Base-by-base conservation (phyloP, 2,113 vertebrate genomes). In the Aegotheles bennettii region DNA sequence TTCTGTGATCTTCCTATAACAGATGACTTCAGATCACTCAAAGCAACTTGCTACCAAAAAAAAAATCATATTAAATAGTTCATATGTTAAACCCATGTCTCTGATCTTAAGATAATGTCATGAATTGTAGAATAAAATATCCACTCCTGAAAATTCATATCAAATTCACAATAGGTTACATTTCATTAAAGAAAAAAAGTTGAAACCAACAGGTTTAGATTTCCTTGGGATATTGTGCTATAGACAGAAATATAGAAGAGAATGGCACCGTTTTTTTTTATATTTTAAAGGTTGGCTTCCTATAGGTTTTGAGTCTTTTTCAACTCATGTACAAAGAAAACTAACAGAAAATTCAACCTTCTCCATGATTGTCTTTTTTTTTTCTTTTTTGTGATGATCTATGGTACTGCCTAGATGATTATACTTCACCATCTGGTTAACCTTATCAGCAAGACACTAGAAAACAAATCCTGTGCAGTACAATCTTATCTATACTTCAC, bases 381-480 rank as follows among this genome's bases (percentile, higher is more conserved):
- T 54, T 25, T 43, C 50, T 47, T 24, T 50, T 47, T 63, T 47
- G 38, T 64, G 80, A 83, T 95, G 94, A 98, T 91, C 84, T 92
- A 78, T 92, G 59, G 35, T 92, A 90, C 93, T 95, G 94, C 93
- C 94, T 71, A 73, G 93, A 93, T 86, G 84, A 95, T 95, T 96
- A 69, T 71, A 90, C 95, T 95, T 97, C 77, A 90, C 96, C 81
- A 87, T 92, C 95, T 96, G 88, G 92, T 97, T 98, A 98, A 97
- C 97, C 96, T 97, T 96, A 96, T 97, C 96, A 97, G 89, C 21
- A 94, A 96, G 96, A 93, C 92, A 94, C 86, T 95, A 92, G 97
- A 89, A 97, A 97, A 96, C 84, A 97, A 96, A 95, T 94, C 33
- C 87, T 90, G 48, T 70, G 83, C 76, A 93, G 76, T 87, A 96